Evolutionary conservation across 2,797 vertebrate species (phyloP).

Genomic region (Hybognathus amarus): DNA sequence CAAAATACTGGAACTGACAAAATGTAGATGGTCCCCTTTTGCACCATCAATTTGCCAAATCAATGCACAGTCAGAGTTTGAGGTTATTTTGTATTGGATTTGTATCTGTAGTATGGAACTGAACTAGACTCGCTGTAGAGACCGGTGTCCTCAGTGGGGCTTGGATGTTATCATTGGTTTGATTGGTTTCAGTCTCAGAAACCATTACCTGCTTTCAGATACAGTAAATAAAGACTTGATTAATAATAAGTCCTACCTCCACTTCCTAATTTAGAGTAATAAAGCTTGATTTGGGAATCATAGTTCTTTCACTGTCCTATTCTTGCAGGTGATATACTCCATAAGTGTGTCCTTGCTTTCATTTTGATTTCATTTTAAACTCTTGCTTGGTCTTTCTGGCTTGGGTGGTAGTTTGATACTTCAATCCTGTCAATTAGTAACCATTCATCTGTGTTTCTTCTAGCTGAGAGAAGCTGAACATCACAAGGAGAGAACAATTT

Average conservation of each 20-base stretch:
- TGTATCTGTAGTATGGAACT: neutral
- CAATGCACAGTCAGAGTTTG: neutral
- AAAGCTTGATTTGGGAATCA: neutral
- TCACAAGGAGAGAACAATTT: slow-evolving; percentile 92
- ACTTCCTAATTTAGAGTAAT: neutral
- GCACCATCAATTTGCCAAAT: slow-evolving; percentile 19
- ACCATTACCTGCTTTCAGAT: slow-evolving; percentile 62
- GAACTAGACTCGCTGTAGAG: neutral
- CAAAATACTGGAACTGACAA: neutral
- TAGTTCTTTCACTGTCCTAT: neutral
- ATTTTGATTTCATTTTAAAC: neutral
- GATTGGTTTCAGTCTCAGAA: slow-evolving; percentile 66
- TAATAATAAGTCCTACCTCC: slow-evolving; percentile 11
- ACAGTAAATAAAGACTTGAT: slow-evolving; percentile 68
- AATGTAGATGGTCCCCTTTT: slow-evolving; percentile 3
- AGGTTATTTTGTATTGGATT: neutral
- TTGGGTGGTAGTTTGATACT: neutral
- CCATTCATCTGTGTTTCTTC: slow-evolving; percentile 24
- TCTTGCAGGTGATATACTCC: neutral
- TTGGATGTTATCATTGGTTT: slow-evolving; percentile 48
- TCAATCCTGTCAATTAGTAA: slow-evolving; percentile 33
- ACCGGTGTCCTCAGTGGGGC: slow-evolving; percentile 18
- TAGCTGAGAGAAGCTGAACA: slow-evolving; percentile 86
- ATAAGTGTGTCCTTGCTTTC: neutral
- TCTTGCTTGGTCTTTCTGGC: neutral